Conservation (phyloP, 2,113 vertebrate species). For the Marcusenius ussheri region DNA sequence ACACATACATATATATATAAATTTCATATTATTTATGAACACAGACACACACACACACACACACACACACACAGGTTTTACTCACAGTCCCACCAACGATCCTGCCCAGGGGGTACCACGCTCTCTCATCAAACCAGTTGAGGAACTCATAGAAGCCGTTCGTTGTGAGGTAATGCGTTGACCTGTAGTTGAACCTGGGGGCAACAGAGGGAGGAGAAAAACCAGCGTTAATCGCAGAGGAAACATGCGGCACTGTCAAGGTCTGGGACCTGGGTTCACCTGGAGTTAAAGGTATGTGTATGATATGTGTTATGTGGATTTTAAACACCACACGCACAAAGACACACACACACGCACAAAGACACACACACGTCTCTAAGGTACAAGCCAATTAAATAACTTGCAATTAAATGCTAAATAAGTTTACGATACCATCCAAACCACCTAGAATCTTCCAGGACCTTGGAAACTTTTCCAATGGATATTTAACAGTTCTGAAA, state of each 20-base stretch:
- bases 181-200: conserved; percentile 97
- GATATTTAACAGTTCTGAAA: background rate
- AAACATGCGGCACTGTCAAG: background rate
- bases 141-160: conserved; percentile 99
- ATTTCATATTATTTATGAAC: background rate
- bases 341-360: no score
- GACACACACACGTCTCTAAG: background rate
- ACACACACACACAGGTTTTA: conserved; percentile 25
- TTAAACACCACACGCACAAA: background rate
- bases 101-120: conserved; percentile 97
- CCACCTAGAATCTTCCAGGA: background rate
- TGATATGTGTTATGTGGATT: background rate
- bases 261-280: background rate
- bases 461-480: no score
- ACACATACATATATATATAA: no score
- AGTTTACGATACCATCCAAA: background rate
- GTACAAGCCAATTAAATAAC: background rate
- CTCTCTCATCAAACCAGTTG: conserved; percentile 99
- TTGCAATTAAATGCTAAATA: background rate
- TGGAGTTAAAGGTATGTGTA: background rate
- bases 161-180: conserved; percentile 95
- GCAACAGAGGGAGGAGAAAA: background rate
- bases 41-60: background rate
- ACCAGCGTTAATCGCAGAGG: background rate
- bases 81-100: conserved; percentile 98